A percentile compares a stretch with the other conserved stretches of the same genome.
Conservation (phyloP, 2,113 vertebrate species). For the Passer domesticus region DNA sequence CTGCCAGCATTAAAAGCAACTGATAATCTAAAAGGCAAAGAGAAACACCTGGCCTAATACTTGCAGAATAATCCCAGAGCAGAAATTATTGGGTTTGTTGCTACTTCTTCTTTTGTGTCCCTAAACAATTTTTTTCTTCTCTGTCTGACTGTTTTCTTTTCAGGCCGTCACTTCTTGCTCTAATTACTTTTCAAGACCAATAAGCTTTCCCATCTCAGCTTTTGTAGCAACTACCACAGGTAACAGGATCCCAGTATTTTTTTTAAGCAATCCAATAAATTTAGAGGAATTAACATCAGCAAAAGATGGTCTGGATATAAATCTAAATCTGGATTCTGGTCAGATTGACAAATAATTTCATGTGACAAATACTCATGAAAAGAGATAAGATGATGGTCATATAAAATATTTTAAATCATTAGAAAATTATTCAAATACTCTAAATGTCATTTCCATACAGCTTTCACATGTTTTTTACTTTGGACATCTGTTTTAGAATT, state of each 20-base stretch:
- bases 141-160: not conserved
- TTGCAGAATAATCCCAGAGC: not conserved
- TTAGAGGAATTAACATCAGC: not conserved
- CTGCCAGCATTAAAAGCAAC: not conserved
- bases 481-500: not conserved
- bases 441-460: not conserved
- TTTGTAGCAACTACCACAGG: not conserved
- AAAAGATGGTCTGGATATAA: not conserved
- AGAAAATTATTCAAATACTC: not conserved
- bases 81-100: not conserved
- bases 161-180: not conserved
- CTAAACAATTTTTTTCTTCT: not conserved
- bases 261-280: not conserved
- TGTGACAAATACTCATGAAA: not conserved
- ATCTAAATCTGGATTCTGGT: not conserved
- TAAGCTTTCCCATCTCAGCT: not conserved
- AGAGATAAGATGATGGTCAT: not conserved
- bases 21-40: not conserved
- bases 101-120: not conserved
- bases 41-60: not conserved
- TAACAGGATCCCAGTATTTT: not conserved
- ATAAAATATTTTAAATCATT: not conserved
- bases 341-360: not conserved
- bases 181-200: not conserved
- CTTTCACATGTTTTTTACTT: not conserved